Evolutionary conservation across 2,113 vertebrate species (phyloP).

Genomic region (Atlantisia rogersi): DNA sequence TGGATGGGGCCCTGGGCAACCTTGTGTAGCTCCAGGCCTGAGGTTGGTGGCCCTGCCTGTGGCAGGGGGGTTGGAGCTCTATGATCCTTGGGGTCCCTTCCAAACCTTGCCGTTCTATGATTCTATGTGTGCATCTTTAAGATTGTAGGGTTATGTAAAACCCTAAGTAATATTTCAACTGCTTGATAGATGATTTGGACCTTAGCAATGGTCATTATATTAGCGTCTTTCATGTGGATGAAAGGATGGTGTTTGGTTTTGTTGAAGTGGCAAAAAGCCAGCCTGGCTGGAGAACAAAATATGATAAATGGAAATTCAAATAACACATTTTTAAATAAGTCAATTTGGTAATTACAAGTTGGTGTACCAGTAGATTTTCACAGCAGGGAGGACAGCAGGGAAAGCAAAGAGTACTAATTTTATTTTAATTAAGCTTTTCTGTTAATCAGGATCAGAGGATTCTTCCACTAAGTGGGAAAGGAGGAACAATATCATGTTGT

Average conservation of each 20-base stretch:
- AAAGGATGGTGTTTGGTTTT: not conserved
- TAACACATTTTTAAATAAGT: slow-evolving; percentile 3
- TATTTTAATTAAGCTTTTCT: slow-evolving; percentile 54
- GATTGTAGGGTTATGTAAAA: not conserved
- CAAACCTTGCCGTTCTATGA: no score
- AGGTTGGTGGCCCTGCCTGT: no score
- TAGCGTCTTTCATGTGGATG: not conserved
- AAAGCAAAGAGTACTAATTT: slow-evolving; percentile 33
- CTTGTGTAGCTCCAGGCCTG: no score
- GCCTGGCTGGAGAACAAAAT: not conserved
- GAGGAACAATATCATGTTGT: not conserved
- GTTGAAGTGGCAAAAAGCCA: not conserved
- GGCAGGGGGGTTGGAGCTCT: no score
- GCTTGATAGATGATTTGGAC: not conserved
- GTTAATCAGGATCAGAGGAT: slow-evolving; percentile 17
- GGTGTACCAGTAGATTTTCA: slow-evolving; percentile 28
- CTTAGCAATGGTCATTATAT: not conserved
- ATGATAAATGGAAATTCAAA: slow-evolving; percentile 13
- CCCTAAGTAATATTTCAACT: not conserved
- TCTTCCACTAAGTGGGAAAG: not conserved
- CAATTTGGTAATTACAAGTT: slow-evolving; percentile 38
- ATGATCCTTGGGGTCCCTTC: no score
- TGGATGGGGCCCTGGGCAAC: no score
- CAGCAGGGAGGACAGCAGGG: slow-evolving; percentile 27
- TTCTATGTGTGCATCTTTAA: not conserved